A percentile compares a stretch with the other conserved stretches of the same genome.
phyloP scores from a whole-genome alignment of 1,140 invertebrate genomes.

The Hypothenemus hampei region DNA sequence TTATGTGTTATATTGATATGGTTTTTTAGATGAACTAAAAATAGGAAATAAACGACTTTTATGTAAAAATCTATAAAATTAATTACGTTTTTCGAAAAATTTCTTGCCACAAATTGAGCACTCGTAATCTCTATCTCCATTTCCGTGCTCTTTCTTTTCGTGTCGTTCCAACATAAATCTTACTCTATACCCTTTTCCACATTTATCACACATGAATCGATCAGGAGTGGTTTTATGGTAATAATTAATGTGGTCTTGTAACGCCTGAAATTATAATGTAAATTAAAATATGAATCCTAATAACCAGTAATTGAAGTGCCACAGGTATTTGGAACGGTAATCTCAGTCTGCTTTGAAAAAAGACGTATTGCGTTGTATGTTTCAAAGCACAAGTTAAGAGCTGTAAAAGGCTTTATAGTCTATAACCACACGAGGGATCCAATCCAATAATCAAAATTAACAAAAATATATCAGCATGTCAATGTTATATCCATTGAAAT shows the following conservation, averaged over 20 bases:
- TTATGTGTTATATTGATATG: constrained; percentile 24
- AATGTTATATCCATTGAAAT: too few relatives aligned
- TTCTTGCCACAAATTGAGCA: constrained; percentile 23
- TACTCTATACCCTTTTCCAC: constrained; percentile 18
- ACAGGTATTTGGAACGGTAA: too few relatives aligned
- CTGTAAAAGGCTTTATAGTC: too few relatives aligned
- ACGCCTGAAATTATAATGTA: constrained; percentile 13
- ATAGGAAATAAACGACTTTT: not conserved
- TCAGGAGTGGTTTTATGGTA: constrained; percentile 25
- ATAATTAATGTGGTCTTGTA: constrained; percentile 25
- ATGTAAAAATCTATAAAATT: not conserved
- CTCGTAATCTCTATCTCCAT: constrained; percentile 17
- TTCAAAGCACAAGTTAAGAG: too few relatives aligned
- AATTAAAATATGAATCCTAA: too few relatives aligned
- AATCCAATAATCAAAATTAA: too few relatives aligned
- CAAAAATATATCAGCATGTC: too few relatives aligned
- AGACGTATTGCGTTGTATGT: too few relatives aligned
- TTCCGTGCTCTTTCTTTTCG: constrained; percentile 25
- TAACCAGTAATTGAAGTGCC: too few relatives aligned
- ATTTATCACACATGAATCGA: constrained; percentile 26
- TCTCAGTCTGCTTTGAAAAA: too few relatives aligned
- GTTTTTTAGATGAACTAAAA: constrained; percentile 23
- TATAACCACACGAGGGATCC: too few relatives aligned
- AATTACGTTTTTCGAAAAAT: constrained; percentile 21
- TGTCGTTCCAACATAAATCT: constrained; percentile 14